phyloP scores from a whole-genome alignment of 2,797 vertebrate genomes.

The Macropus fuliginosus region DNA sequence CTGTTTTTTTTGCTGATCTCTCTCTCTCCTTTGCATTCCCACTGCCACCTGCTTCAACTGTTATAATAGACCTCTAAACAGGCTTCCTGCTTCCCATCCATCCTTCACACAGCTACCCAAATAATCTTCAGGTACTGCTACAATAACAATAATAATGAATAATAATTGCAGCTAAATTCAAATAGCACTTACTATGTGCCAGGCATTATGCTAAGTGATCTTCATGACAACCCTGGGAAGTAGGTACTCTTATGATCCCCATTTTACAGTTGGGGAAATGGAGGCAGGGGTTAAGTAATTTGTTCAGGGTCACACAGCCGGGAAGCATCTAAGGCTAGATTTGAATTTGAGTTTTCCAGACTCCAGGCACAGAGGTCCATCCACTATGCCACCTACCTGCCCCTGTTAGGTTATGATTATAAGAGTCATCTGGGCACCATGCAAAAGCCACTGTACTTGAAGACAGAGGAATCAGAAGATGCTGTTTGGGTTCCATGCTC shows the following conservation, averaged over 20 bases:
- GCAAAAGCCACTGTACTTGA: not conserved
- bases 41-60: not conserved
- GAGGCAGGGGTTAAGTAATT: not conserved
- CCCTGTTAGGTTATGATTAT: not conserved
- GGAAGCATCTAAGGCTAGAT: not conserved
- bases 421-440: not conserved
- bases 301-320: accelerated
- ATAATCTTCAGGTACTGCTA: not conserved
- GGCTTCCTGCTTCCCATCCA: not conserved
- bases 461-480: not conserved
- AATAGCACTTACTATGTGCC: not conserved
- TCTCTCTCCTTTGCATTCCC: not conserved
- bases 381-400: not conserved
- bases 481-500: not conserved
- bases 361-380: not conserved
- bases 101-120: not conserved
- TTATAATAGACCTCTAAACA: not conserved
- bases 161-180: not conserved
- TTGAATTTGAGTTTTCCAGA: not conserved
- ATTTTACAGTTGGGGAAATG: not conserved
- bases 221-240: accelerated
- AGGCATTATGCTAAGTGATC: not conserved
- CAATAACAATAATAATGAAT: not conserved
- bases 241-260: accelerated
- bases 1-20: not conserved